Evolutionary conservation across 2,113 vertebrate species (phyloP), one percentile per base, ranked within the genome.

Genomic region (Rallus limicola): DNA sequence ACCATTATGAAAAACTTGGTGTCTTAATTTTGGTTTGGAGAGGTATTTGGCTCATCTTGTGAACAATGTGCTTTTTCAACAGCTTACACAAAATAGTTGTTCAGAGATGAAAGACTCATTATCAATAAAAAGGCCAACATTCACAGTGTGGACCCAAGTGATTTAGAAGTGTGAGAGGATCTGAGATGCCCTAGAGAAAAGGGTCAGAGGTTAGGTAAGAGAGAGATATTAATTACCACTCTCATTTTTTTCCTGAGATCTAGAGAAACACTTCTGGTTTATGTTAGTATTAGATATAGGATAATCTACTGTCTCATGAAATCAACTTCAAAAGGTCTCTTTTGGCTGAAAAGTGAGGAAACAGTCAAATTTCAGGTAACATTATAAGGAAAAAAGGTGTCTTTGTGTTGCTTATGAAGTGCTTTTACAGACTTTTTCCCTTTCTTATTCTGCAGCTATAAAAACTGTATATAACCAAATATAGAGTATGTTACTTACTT

Each of bases 361-460:
- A 50, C 2, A 20, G 13, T 16, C 8, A 76, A 38, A 68, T 68
- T n/a, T 52, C 5, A 23, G 20, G 5, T 36, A n/a, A 46, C 44
- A 46, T 25, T 40, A 8, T 2, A 20, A 4, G 33, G 4, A 12
- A 8, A 8, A 46, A 79, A 67, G 44, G 17, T 11, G 3, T 0
- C 16, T 44, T 64, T 60, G 11, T 38, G 16, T 25, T 67, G 4
- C 40, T 59, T 58, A 67, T 9, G 5, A 84, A 82, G 34, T 31
- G 6, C 25, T 9, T 16, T 81, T 79, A 28, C 84, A 70, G 18
- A 7, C 1, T 70, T 78, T 77, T 81, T 1, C 1, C 10, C 1
- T 20, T 59, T 89, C 67, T 75, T 28, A 2, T 76, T 48, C 28
- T 71, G 24, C 24, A 84, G 4, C 21, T 71, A n/a, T 64, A 68